Conservation (phyloP, 2,797 vertebrate genomes). For the Lagocephalus sceleratus region DNA sequence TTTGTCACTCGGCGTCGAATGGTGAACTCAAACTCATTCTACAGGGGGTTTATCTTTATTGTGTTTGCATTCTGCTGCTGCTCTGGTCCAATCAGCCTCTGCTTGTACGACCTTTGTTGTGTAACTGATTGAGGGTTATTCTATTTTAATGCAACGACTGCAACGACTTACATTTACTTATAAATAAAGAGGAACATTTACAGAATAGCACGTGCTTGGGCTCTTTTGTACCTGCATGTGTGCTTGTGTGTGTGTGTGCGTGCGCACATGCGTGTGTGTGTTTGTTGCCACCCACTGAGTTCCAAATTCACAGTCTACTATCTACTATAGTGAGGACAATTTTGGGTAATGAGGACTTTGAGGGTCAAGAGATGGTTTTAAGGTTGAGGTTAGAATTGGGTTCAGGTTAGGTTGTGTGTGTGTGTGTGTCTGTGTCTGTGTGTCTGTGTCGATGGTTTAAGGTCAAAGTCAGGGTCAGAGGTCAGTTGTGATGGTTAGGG, state of each 20-base stretch:
- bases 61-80: constrained; percentile 70
- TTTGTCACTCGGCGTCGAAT: constrained; percentile 41
- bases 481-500: too few relatives aligned
- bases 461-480: too few relatives aligned
- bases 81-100: constrained; percentile 67
- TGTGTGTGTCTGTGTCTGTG: neutral
- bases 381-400: too few relatives aligned
- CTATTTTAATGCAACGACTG: constrained; percentile 72
- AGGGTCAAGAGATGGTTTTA: too few relatives aligned
- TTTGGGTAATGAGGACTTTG: too few relatives aligned
- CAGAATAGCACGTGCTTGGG: constrained; percentile 59
- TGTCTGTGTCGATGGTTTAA: neutral
- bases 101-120: constrained; percentile 73
- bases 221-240: constrained; percentile 22
- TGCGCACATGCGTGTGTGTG: neutral
- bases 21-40: constrained; percentile 23
- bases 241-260: too few relatives aligned
- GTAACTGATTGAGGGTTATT: constrained; percentile 64
- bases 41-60: constrained; percentile 43
- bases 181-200: constrained; percentile 78
- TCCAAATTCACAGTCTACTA: too few relatives aligned
- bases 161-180: constrained; percentile 77
- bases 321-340: too few relatives aligned
- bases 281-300: too few relatives aligned
- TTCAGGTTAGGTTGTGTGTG: too few relatives aligned